Conservation (phyloP, 2,797 vertebrate genomes). For the Lutjanus argentimaculatus region DNA sequence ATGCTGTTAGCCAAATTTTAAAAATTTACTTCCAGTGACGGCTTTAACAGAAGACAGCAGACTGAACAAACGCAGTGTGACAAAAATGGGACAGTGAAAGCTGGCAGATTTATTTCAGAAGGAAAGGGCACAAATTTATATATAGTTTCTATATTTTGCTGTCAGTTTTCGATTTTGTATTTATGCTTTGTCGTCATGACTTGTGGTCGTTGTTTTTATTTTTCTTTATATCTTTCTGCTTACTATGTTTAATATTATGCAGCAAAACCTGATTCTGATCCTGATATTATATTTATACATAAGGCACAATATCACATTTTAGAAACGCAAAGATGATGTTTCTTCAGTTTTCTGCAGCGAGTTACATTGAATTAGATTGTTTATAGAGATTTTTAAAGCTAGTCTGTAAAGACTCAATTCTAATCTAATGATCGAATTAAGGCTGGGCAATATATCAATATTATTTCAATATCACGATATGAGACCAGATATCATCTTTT, state of each 20-base stretch:
- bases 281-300: background rate
- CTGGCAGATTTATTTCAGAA: background rate
- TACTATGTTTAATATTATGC: too few relatives aligned
- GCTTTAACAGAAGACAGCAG: slow-evolving; percentile 7
- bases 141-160: background rate
- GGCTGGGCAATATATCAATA: too few relatives aligned
- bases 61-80: background rate
- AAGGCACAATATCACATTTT: background rate
- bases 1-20: background rate
- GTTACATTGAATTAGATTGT: background rate
- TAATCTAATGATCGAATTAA: too few relatives aligned
- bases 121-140: background rate
- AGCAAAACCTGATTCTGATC: too few relatives aligned
- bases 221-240: too few relatives aligned
- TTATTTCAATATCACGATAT: too few relatives aligned
- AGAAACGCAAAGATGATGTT: background rate
- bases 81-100: background rate
- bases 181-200: too few relatives aligned
- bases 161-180: background rate
- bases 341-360: background rate
- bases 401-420: background rate
- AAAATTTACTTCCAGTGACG: background rate
- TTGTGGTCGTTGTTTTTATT: too few relatives aligned
- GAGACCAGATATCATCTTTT: too few relatives aligned
- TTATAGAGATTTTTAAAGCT: background rate